Percentiles rank a stretch among this genome's conserved stretches.
phyloP scores from a whole-genome alignment of 1,140 invertebrate genomes.

The Littorina saxatilis region DNA sequence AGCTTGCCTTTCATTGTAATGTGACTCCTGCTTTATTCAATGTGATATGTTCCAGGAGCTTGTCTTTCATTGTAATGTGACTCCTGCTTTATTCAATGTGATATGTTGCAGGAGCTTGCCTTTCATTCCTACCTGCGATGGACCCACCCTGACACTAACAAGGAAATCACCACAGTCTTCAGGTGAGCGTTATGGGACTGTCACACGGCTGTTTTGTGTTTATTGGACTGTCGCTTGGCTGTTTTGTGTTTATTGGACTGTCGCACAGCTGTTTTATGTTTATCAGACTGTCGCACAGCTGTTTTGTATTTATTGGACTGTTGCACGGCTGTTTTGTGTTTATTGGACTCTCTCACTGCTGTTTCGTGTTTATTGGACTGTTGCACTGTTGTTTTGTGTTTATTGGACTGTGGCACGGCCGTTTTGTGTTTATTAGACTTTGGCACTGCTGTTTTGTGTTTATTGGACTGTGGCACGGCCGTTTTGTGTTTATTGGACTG shows the following conservation, averaged over 20 bases:
- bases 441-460: too few relatives aligned
- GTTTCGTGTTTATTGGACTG: too few relatives aligned
- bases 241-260: not conserved
- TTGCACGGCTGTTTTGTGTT: too few relatives aligned
- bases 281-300: not conserved
- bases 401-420: too few relatives aligned
- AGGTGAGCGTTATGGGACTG: conserved; percentile 27
- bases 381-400: too few relatives aligned
- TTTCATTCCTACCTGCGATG: conserved; percentile 43
- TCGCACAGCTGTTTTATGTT: not conserved
- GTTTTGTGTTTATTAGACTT: too few relatives aligned
- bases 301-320: not conserved
- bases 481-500: too few relatives aligned
- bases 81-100: too few relatives aligned
- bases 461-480: too few relatives aligned
- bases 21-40: too few relatives aligned
- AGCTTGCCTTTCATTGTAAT: too few relatives aligned
- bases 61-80: conserved; percentile 36
- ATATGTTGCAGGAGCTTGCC: conserved; percentile 43
- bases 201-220: not conserved
- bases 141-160: conserved; percentile 42
- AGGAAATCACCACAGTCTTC: conserved; percentile 46
- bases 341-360: too few relatives aligned
- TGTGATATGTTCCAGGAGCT: conserved; percentile 44
- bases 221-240: not conserved